A percentile compares a stretch with the other conserved stretches of the same genome.
phyloP scores from a whole-genome alignment of 2,888 invertebrate species.

The Meteorus colon region DNA sequence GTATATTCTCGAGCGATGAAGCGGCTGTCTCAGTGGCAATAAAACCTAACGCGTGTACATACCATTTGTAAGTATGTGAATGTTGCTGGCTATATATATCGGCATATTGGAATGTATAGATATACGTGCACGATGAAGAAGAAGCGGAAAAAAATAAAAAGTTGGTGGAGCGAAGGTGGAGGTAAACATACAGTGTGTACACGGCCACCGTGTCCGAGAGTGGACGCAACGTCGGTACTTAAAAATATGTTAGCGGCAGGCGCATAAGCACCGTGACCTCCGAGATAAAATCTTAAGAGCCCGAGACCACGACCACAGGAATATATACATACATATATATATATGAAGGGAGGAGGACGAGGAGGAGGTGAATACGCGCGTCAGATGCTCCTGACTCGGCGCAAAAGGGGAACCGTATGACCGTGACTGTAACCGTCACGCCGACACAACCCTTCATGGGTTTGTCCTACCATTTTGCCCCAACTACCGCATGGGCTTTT shows the following conservation, averaged over 20 bases:
- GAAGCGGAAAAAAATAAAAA: neutral
- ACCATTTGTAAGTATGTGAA: slow-evolving; percentile 36
- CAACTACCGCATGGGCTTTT: slow-evolving; percentile 48
- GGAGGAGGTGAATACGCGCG: slow-evolving; percentile 52
- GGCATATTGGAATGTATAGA: slow-evolving; percentile 47
- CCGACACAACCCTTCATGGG: slow-evolving; percentile 54
- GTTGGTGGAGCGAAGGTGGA: slow-evolving; percentile 11
- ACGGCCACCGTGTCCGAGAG: slow-evolving; percentile 42
- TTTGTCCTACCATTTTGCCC: slow-evolving; percentile 37
- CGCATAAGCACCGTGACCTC: slow-evolving; percentile 72
- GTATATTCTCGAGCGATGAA: slow-evolving; percentile 51
- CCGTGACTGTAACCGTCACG: slow-evolving; percentile 69
- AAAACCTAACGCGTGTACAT: slow-evolving; percentile 55
- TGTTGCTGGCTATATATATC: slow-evolving; percentile 31
- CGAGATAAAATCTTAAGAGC: slow-evolving; percentile 69
- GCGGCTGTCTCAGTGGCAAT: slow-evolving; percentile 54
- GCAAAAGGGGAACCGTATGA: slow-evolving; percentile 56
- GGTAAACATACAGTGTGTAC: slow-evolving; percentile 31
- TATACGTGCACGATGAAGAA: slow-evolving; percentile 43
- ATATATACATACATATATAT: slow-evolving; percentile 41
- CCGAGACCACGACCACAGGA: slow-evolving; percentile 49
- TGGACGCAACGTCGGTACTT: slow-evolving; percentile 60
- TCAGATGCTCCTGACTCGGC: slow-evolving; percentile 63
- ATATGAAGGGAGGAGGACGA: neutral
- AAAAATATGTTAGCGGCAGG: slow-evolving; percentile 70